Evolutionary conservation across 2,113 vertebrate species (phyloP).

Genomic region (Oxygymnocypris stewartii): DNA sequence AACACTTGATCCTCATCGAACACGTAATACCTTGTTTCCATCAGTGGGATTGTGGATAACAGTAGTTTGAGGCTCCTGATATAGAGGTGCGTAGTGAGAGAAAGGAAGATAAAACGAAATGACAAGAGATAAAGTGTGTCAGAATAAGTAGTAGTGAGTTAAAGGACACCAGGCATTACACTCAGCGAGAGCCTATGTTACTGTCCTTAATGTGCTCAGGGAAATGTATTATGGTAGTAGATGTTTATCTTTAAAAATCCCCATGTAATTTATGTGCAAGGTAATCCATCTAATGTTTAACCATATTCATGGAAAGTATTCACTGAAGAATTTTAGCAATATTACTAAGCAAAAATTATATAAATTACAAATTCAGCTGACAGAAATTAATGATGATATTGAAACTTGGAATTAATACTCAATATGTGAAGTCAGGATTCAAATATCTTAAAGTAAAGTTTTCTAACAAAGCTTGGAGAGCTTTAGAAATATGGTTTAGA

Average conservation of each 20-base stretch:
- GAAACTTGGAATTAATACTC: too few relatives aligned
- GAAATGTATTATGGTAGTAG: neutral
- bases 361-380: neutral
- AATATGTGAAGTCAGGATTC: too few relatives aligned
- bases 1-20: neutral
- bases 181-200: neutral
- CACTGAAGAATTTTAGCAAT: neutral
- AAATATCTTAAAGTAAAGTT: neutral
- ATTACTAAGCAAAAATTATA: neutral
- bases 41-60: constrained; percentile 98
- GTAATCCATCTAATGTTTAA: neutral
- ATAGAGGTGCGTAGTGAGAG: constrained; percentile 65
- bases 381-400: neutral
- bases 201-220: neutral
- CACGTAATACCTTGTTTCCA: constrained; percentile 96
- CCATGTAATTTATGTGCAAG: neutral
- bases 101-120: constrained; percentile 30
- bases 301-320: neutral
- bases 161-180: constrained; percentile 52
- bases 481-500: constrained; percentile 27
- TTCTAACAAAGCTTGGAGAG: constrained; percentile 42
- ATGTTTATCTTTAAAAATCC: neutral
- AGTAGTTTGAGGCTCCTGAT: constrained; percentile 98
- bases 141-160: constrained; percentile 2
- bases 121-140: constrained; percentile 8